Base-by-base conservation (phyloP, 2,797 vertebrate species). In the Thripadectes ignobilis region DNA sequence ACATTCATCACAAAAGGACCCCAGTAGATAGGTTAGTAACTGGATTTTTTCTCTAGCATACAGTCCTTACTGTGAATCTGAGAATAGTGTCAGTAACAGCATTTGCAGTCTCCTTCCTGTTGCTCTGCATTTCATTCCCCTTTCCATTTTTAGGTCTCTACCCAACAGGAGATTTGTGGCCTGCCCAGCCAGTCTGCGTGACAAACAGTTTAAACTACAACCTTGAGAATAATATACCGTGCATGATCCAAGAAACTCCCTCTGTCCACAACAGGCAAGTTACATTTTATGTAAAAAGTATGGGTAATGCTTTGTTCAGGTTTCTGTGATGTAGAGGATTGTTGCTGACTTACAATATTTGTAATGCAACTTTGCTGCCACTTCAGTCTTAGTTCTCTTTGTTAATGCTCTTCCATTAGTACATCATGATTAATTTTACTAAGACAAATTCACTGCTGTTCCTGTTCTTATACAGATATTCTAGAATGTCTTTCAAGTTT, bases 121-220 rank as follows among this genome's bases (percentile, higher is more conserved):
- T 74, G 14, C 59, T 71, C 20, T 79, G 26, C 27, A 45, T 85
- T 92, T 95, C 74, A 81, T 91, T 88, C 34, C n/a, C 10, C 55
- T 78, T 92, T 89, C 65, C 24, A 38, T 84, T 87, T 91, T 20
- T 96, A 91, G 98, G 98, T 96, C 98, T 99, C 63, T 99, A 98
- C 93, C 83, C 98, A 39, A 85, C 98, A 6, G 99, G 99, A 88
- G 98, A 99, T 84, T 97, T 98, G 23, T 99, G 99, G 99, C 97
- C 99, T 4, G 94, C 98, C 26, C 98, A 98, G 45, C 98, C 99
- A 6, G 95, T 99, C 83, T 99, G 99, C 21, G 91, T 99, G 96
- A 98, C 99, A 66, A 99, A 98, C 83, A 98, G 98, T 95, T 98
- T 99, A 93, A 98, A 98, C 97, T 99, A 99, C 96, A 98, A 98